These are phyloP conservation scores for Arizona elegans DNA, from an alignment of 2,113 vertebrate species.

Conservation along the genomic window DNA sequence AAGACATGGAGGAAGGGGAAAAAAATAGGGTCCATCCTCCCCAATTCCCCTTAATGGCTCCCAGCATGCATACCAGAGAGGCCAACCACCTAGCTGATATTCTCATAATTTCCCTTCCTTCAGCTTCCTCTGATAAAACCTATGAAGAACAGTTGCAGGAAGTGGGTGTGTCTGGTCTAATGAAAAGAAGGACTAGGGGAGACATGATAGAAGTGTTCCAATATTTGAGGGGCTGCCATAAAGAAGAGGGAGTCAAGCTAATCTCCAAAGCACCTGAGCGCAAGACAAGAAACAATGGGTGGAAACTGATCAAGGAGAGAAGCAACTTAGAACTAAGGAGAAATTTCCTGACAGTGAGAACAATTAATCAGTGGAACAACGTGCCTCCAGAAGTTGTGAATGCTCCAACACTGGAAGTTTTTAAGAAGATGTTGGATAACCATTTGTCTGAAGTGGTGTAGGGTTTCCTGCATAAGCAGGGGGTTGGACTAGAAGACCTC, in stretches of 20 bases:
- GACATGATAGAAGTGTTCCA: not conserved
- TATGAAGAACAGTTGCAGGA: not conserved
- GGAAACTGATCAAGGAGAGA: not conserved
- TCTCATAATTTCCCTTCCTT: not conserved
- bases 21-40: not conserved
- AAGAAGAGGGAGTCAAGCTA: not conserved
- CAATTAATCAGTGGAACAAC: not conserved
- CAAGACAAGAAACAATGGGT: not conserved
- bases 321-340: not conserved
- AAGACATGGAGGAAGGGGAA: not conserved
- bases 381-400: rapidly evolving
- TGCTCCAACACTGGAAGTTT: not conserved
- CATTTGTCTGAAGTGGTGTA: not conserved
- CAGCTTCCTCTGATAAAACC: not conserved
- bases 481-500: not conserved
- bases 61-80: not conserved
- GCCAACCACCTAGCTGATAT: not conserved
- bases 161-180: not conserved
- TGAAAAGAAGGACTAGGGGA: not conserved
- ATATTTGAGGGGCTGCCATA: not conserved
- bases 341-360: not conserved
- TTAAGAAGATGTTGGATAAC: not conserved
- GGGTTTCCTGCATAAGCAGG: not conserved
- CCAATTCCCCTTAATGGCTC: not conserved
- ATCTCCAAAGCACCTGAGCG: not conserved